A percentile compares a stretch with the other conserved stretches of the same genome.
Evolutionary conservation across 2,888 invertebrate species (phyloP).

Genomic region (Pristionchus entomophagus): DNA sequence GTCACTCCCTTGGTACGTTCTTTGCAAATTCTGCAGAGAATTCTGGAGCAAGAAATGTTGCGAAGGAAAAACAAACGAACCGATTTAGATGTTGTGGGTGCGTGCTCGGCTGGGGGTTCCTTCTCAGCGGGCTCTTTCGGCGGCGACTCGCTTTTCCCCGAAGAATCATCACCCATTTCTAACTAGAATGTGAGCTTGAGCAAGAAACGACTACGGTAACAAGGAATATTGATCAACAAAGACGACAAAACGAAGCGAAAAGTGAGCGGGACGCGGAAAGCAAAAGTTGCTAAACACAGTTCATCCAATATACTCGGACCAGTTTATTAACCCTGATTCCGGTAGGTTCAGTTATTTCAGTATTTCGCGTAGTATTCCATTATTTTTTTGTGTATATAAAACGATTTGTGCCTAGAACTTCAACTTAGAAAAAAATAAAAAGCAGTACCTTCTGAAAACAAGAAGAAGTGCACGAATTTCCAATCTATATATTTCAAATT

Average conservation of each 20-base stretch:
- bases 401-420: too few relatives aligned
- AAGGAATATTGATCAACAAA: constrained; percentile 9
- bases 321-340: not conserved
- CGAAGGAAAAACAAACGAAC: not conserved
- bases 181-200: not conserved
- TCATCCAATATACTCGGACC: not conserved
- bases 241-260: not conserved
- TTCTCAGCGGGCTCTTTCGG: not conserved
- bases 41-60: too few relatives aligned
- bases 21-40: too few relatives aligned
- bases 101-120: not conserved
- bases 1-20: too few relatives aligned
- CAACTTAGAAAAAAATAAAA: too few relatives aligned
- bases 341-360: not conserved
- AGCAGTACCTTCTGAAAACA: too few relatives aligned
- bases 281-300: too few relatives aligned
- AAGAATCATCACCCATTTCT: constrained; percentile 19
- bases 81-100: not conserved
- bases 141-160: not conserved
- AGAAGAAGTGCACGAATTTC: too few relatives aligned
- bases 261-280: constrained; percentile 1
- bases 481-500: too few relatives aligned
- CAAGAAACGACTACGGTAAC: not conserved
- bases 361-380: not conserved
- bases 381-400: not conserved